Evolutionary conservation across 2,888 invertebrate genomes (phyloP).

Genomic region (Chloromyia formosa): DNA sequence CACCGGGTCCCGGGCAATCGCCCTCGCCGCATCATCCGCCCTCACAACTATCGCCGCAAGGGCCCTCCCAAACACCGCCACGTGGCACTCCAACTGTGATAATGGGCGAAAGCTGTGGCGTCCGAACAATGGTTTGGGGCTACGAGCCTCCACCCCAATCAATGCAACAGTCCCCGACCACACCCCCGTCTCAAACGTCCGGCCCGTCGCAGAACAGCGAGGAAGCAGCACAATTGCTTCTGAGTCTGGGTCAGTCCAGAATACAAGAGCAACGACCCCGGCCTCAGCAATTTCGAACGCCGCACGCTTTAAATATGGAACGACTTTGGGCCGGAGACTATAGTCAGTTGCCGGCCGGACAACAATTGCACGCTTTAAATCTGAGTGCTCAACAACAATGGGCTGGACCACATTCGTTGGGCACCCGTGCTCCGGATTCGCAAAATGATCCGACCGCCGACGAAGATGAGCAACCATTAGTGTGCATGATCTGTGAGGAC

Average conservation of each 20-base stretch:
- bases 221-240: constrained; percentile 74
- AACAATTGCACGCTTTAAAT: constrained; percentile 81
- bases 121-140: constrained; percentile 76
- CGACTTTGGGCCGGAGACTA: constrained; percentile 89
- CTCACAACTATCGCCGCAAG: constrained; percentile 61
- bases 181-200: constrained; percentile 63
- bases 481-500: constrained; percentile 98
- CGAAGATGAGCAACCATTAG: constrained; percentile 93
- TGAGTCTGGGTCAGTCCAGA: constrained; percentile 78
- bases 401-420: constrained; percentile 58
- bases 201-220: constrained; percentile 67
- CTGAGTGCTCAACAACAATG: constrained; percentile 70
- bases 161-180: constrained; percentile 64
- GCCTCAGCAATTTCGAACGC: constrained; percentile 65
- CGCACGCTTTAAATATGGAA: constrained; percentile 87
- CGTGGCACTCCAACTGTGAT: constrained; percentile 85
- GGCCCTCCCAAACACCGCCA: constrained; percentile 63
- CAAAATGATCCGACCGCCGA: constrained; percentile 64
- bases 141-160: constrained; percentile 68
- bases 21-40: constrained; percentile 62
- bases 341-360: constrained; percentile 82
- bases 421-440: constrained; percentile 56
- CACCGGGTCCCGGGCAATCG: constrained; percentile 56
- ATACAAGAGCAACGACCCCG: constrained; percentile 64
- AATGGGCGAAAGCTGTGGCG: constrained; percentile 93